Percentiles rank a stretch among this genome's conserved stretches.
Evolutionary conservation across 2,113 vertebrate species (phyloP).

Genomic region (Ailurus styani): DNA sequence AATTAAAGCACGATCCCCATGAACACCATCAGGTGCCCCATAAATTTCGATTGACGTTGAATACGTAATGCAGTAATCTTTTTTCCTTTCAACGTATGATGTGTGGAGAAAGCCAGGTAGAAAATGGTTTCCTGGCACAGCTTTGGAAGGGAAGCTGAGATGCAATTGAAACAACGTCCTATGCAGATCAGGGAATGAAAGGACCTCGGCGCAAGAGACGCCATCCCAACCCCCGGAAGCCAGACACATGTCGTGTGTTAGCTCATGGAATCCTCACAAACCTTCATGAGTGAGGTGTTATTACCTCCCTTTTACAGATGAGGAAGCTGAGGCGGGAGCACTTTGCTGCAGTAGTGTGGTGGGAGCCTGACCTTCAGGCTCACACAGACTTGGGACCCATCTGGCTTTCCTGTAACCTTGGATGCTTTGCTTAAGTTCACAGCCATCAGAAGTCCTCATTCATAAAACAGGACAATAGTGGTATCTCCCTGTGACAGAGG

Average conservation of each 20-base stretch:
- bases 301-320: neutral
- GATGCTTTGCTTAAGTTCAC: neutral
- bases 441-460: neutral
- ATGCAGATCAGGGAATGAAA: neutral
- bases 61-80: neutral
- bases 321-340: neutral
- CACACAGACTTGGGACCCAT: neutral
- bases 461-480: neutral
- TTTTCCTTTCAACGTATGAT: neutral
- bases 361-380: neutral
- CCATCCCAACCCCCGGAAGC: too few relatives aligned
- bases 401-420: neutral
- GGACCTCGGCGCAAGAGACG: rapidly evolving
- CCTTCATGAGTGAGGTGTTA: neutral
- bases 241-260: neutral
- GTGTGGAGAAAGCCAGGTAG: neutral
- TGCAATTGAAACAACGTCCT: neutral
- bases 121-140: neutral
- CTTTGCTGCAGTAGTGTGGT: neutral
- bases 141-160: neutral
- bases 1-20: neutral
- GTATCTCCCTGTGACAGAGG: neutral
- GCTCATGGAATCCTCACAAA: neutral
- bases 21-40: neutral
- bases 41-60: neutral